phyloP scores from a whole-genome alignment of 2,888 invertebrate genomes.

The Platynereis dumerilii region DNA sequence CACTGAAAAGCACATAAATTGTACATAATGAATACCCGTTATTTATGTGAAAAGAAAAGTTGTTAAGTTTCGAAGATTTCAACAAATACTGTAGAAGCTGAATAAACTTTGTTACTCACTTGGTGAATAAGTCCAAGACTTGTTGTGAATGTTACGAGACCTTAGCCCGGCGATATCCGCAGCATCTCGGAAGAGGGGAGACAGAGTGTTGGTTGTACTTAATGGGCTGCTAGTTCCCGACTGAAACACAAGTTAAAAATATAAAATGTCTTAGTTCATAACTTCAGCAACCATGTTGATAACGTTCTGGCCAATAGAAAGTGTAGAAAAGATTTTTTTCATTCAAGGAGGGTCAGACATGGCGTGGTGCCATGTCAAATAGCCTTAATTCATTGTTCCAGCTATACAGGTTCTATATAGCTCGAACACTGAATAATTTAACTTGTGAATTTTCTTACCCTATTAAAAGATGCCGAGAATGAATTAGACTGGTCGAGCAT shows the following conservation, averaged over 20 bases:
- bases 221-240: conserved; percentile 18
- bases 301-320: too few relatives aligned
- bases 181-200: conserved; percentile 21
- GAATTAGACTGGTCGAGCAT: conserved; percentile 5
- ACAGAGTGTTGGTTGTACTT: conserved; percentile 11
- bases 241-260: conserved; percentile 9
- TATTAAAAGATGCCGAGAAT: conserved; percentile 15
- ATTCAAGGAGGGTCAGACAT: too few relatives aligned
- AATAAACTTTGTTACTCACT: conserved; percentile 17
- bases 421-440: too few relatives aligned
- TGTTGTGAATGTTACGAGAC: background rate
- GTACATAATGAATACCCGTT: background rate
- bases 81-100: too few relatives aligned
- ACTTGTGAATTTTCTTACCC: too few relatives aligned
- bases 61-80: background rate
- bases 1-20: conserved; percentile 4
- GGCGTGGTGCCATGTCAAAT: too few relatives aligned
- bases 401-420: too few relatives aligned
- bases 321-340: too few relatives aligned
- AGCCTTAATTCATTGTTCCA: too few relatives aligned
- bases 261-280: background rate
- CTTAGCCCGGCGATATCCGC: conserved; percentile 6
- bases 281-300: background rate
- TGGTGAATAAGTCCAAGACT: conserved; percentile 11
- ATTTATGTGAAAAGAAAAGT: background rate